These are phyloP conservation scores for Philhelius pedissequus DNA, from an alignment of 2,888 invertebrate genomes.

Conservation along the genomic window DNA sequence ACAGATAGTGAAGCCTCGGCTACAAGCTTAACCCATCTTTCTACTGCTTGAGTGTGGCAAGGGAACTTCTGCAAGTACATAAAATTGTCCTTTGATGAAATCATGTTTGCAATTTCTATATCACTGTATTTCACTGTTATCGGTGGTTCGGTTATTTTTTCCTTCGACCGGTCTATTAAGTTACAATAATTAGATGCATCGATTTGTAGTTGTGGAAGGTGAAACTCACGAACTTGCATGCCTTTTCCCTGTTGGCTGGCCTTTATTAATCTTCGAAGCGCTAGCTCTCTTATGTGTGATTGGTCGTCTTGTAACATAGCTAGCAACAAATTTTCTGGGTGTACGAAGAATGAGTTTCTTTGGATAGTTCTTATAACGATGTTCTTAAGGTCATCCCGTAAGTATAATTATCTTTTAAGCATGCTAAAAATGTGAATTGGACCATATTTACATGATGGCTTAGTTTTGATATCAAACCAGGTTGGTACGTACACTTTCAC, in stretches of 20 bases:
- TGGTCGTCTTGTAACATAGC: conserved; percentile 30
- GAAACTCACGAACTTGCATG: conserved; percentile 12
- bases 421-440: conserved; percentile 26
- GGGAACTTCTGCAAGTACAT: neutral
- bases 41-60: conserved; percentile 20
- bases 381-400: conserved; percentile 14
- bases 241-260: neutral
- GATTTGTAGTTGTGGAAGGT: conserved; percentile 16
- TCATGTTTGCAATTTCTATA: neutral
- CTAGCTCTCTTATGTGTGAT: conserved; percentile 7
- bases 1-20: conserved; percentile 39
- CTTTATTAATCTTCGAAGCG: conserved; percentile 4
- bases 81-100: conserved; percentile 17
- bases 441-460: conserved; percentile 31
- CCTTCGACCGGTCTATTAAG: conserved; percentile 40
- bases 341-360: conserved; percentile 28
- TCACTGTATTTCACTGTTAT: neutral
- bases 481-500: conserved; percentile 22
- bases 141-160: conserved; percentile 25
- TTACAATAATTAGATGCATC: conserved; percentile 36
- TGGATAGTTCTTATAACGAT: too few species aligned
- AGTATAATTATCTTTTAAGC: neutral
- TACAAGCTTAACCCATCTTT: conserved; percentile 37
- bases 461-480: conserved; percentile 44
- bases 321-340: conserved; percentile 39